These are phyloP conservation scores for Cyclargus thomasi DNA, from an alignment of 1,140 invertebrate genomes.

Conservation along the genomic window DNA sequence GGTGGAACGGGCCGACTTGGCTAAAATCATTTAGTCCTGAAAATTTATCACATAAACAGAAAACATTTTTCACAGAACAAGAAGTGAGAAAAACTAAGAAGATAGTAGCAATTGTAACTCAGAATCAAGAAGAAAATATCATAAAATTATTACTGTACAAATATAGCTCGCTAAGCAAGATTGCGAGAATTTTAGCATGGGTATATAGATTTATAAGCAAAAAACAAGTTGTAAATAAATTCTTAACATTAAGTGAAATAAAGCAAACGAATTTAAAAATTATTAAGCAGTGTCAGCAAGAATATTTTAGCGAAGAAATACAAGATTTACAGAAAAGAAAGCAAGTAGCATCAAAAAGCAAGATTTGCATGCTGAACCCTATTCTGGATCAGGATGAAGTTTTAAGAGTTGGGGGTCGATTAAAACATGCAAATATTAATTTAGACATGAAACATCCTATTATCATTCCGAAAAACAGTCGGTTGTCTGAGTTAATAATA, in stretches of 20 bases:
- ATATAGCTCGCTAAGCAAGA: constrained; percentile 25
- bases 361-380: constrained; percentile 24
- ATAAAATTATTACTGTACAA: constrained; percentile 23
- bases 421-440: constrained; percentile 39
- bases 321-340: constrained; percentile 18
- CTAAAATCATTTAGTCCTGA: constrained; percentile 14
- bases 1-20: constrained; percentile 33
- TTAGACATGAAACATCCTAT: constrained; percentile 53
- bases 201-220: constrained; percentile 24
- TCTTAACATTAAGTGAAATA: constrained; percentile 18
- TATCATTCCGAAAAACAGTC: constrained; percentile 40
- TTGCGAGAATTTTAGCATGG: constrained; percentile 25
- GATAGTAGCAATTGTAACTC: constrained; percentile 10
- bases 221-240: constrained; percentile 9
- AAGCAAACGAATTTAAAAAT: constrained; percentile 21
- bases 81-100: constrained; percentile 24
- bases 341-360: constrained; percentile 20
- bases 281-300: constrained; percentile 19
- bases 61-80: constrained; percentile 22
- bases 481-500: constrained; percentile 41
- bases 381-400: constrained; percentile 23
- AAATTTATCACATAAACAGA: constrained; percentile 13
- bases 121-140: constrained; percentile 20
- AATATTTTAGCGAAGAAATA: constrained; percentile 22
- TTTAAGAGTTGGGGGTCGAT: constrained; percentile 50